Percentiles rank a stretch among this genome's conserved stretches.
These are phyloP conservation scores for Onychomys arenicola DNA, from an alignment of 2,797 vertebrate species.

Conservation along the genomic window DNA sequence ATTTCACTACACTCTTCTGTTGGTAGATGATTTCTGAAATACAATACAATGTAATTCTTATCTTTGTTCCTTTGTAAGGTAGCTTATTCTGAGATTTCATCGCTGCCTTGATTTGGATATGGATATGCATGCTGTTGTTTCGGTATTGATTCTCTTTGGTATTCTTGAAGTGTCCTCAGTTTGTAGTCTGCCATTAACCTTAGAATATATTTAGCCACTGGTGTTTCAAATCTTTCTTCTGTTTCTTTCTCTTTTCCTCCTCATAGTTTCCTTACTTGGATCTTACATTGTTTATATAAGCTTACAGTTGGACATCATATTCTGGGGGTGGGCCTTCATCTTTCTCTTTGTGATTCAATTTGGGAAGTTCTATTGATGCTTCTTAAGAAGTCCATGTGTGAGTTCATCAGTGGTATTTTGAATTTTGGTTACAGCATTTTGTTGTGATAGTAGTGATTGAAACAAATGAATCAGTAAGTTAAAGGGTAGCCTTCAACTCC, in stretches of 20 bases:
- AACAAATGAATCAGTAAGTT: neutral
- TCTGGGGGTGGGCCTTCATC: neutral
- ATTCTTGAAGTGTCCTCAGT: neutral
- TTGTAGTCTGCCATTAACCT: neutral
- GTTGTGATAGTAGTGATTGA: neutral
- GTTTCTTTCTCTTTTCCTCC: neutral
- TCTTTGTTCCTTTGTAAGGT: neutral
- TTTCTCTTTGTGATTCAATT: neutral
- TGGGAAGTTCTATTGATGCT: neutral
- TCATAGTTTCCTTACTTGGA: neutral
- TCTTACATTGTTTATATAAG: neutral
- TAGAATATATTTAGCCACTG: neutral
- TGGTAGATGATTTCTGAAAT: neutral
- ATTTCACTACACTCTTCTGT: neutral
- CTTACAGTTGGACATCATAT: neutral
- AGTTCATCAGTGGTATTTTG: neutral
- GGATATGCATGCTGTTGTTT: neutral
- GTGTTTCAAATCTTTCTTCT: neutral
- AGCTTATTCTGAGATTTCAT: neutral
- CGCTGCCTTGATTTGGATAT: neutral
- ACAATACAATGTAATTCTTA: neutral
- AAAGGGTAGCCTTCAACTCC: neutral
- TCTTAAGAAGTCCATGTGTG: neutral
- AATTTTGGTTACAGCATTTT: neutral
- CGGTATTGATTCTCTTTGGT: neutral